phyloP scores from a whole-genome alignment of 2,888 invertebrate species.

The Synanthedon formicaeformis region DNA sequence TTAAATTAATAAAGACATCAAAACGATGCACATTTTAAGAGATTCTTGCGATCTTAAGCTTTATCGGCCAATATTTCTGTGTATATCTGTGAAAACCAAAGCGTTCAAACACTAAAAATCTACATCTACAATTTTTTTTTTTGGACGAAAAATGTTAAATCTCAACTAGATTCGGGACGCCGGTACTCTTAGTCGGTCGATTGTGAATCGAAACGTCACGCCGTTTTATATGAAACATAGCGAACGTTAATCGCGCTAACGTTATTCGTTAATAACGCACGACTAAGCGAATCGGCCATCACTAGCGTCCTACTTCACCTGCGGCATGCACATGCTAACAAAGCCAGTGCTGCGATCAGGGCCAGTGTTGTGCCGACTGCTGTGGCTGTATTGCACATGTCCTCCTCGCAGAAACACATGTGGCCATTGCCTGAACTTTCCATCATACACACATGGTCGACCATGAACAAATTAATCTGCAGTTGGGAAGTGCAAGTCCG shows the following conservation, averaged over 20 bases:
- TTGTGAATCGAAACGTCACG: conserved; percentile 3
- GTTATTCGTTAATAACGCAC: conserved; percentile 18
- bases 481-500: conserved; percentile 93
- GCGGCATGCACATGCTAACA: conserved; percentile 60
- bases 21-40: too few relatives aligned
- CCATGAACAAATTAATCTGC: conserved; percentile 96
- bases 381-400: conserved; percentile 83
- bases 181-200: conserved; percentile 36
- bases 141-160: conserved; percentile 56
- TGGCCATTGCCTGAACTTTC: conserved; percentile 98
- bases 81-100: conserved; percentile 42
- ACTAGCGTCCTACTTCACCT: conserved; percentile 57
- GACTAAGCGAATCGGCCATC: conserved; percentile 25
- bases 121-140: conserved; percentile 38
- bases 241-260: too few relatives aligned
- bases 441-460: conserved; percentile 98
- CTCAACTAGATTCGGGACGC: conserved; percentile 36
- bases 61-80: conserved; percentile 1
- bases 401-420: conserved; percentile 99
- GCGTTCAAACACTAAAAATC: conserved; percentile 31
- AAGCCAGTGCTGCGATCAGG: conserved; percentile 33
- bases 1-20: too few relatives aligned
- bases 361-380: conserved; percentile 31
- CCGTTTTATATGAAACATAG: too few relatives aligned
- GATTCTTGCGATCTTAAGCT: too few relatives aligned